Base-by-base conservation (phyloP, 2,797 vertebrate species). In the Siniperca obscura region DNA sequence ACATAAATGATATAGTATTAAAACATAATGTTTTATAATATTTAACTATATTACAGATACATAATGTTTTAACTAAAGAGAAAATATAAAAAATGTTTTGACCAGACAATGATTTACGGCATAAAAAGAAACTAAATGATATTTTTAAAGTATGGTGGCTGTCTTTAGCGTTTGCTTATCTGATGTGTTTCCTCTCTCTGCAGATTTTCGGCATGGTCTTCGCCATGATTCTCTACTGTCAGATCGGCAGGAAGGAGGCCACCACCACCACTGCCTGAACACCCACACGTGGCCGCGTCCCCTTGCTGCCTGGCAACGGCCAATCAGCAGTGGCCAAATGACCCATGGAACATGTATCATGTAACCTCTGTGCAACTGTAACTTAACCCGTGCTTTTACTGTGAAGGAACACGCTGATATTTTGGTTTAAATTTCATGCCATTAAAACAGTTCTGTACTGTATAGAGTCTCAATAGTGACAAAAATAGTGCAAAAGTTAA, bases 161-260 rank as follows among this genome's bases (percentile, higher is more conserved):
- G 19, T 22, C 13, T 6, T 7, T 17, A 19, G 2, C 34, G 10
- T 44, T 21, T 52, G 1, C 0, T 30, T 6, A 13, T 27, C 6
- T 70, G 6, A 13, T 21, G 1, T 50, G n/a, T 80, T 25, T 10
- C 7, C 8, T 52, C 12, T 68, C 21, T 62, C 8, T 67, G 38
- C 88, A 95, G 95, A 84, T 95, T 16, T 92, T 94, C 3, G 95
- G 95, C 2, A 94, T 95, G 94, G 84, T 50, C 10, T 91, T 95
- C 38, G n/a, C 95, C 74, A 95, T 95, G 95, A 73, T 93, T 0
- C 90, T 95, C 27, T 95, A 91, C 92, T 93, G 92, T 60, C 95
- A 95, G 87, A 90, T 95, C 1, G 75, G 90, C 57, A 92, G 38
- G 81, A 90, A 74, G 61, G 90, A 90, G 0, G 8, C 1, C 0